phyloP scores from a whole-genome alignment of 2,888 invertebrate species.

The Halictus ligatus region DNA sequence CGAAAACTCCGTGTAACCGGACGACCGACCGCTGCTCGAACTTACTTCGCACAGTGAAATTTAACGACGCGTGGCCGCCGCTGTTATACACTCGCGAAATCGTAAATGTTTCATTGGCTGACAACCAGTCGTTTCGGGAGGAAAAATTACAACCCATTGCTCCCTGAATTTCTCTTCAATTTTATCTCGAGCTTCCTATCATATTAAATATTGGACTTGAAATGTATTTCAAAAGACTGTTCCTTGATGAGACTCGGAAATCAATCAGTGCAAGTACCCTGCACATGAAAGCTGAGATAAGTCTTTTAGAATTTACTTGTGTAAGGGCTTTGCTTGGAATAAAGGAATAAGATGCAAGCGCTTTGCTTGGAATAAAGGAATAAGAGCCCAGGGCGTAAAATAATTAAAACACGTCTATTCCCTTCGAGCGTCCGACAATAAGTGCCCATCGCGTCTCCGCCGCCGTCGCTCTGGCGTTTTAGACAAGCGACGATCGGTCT shows the following conservation, averaged over 20 bases:
- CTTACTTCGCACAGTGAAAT: slow-evolving; percentile 2
- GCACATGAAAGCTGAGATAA: too few species aligned
- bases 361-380: too few species aligned
- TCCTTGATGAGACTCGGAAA: not conserved
- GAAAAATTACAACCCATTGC: not conserved
- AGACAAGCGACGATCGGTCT: too few species aligned
- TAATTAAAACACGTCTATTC: too few species aligned
- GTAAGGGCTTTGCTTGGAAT: too few species aligned
- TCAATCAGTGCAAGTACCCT: too few species aligned
- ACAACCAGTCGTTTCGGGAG: not conserved
- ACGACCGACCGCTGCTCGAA: not conserved
- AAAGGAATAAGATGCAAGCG: too few species aligned
- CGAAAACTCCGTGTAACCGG: slow-evolving; percentile 8
- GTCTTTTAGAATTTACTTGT: too few species aligned
- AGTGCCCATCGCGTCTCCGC: too few species aligned
- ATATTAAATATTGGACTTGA: not conserved
- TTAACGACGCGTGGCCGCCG: not conserved
- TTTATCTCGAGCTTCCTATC: not conserved
- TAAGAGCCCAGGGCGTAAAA: too few species aligned
- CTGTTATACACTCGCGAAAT: not conserved
- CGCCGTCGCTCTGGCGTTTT: too few species aligned
- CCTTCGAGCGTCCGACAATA: too few species aligned
- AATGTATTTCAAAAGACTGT: not conserved
- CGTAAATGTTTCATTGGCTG: not conserved
- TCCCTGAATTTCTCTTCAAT: not conserved